Percentiles rank a stretch among this genome's conserved stretches.
phyloP scores from a whole-genome alignment of 2,797 vertebrate genomes.

The Gymnopithys bicolor region DNA sequence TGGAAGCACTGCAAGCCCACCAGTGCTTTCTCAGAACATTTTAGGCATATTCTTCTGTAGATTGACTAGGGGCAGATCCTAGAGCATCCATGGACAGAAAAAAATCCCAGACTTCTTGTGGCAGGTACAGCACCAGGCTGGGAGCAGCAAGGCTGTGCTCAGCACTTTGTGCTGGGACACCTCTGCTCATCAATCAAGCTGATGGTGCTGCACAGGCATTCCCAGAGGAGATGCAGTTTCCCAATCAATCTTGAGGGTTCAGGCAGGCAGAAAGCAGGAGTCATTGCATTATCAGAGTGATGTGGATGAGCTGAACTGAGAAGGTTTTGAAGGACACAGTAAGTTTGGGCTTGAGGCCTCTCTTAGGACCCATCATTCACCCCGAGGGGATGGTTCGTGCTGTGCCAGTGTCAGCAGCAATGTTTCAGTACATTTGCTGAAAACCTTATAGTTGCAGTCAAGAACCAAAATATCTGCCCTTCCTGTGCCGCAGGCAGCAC shows the following conservation, averaged over 20 bases:
- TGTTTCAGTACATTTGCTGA: background rate
- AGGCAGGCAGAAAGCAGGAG: background rate
- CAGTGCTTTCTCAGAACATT: background rate
- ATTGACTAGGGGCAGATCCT: too few relatives aligned
- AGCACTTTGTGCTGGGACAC: background rate
- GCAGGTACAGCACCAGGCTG: background rate
- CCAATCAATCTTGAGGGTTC: background rate
- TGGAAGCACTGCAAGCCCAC: background rate
- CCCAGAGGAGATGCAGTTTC: background rate
- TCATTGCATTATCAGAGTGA: rapidly evolving
- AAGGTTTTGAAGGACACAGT: background rate
- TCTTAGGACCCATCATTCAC: background rate
- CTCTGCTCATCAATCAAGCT: background rate
- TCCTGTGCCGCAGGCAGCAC: background rate
- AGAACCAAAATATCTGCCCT: background rate
- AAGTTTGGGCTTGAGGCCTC: background rate
- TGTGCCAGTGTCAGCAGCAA: background rate
- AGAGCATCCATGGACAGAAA: background rate
- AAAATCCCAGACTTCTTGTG: background rate
- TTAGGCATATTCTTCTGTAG: background rate
- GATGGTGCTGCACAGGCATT: background rate
- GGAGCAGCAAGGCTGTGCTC: background rate
- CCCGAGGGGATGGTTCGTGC: background rate
- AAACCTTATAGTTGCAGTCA: background rate
- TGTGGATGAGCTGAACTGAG: background rate